These are phyloP conservation scores for Odontomyia ornata DNA, from an alignment of 2,888 invertebrate species.

Conservation along the genomic window DNA sequence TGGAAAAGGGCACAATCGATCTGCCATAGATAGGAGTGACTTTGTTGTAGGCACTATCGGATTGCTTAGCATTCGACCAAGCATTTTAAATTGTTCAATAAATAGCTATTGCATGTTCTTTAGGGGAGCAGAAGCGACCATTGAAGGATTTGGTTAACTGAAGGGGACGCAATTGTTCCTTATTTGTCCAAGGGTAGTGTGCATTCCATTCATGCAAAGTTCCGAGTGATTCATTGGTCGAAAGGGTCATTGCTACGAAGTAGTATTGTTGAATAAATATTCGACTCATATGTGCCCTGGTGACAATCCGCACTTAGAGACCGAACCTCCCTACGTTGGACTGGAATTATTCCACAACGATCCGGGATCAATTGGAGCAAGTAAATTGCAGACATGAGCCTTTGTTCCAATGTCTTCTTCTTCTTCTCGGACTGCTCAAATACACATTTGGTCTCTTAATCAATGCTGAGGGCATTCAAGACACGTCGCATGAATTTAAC, in stretches of 20 bases:
- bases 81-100: neutral
- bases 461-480: slow-evolving; percentile 38
- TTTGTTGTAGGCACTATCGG: slow-evolving; percentile 3
- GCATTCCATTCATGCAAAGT: too few species aligned
- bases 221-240: too few species aligned
- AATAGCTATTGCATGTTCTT: neutral
- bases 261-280: too few species aligned
- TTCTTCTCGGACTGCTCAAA: neutral
- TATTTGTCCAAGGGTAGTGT: too few species aligned
- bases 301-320: too few species aligned
- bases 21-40: neutral
- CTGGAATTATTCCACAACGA: neutral
- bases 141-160: neutral
- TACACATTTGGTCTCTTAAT: slow-evolving; percentile 38
- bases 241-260: too few species aligned
- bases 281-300: too few species aligned
- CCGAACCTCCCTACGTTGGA: too few species aligned
- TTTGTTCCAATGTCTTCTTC: slow-evolving; percentile 16
- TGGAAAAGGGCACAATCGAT: neutral
- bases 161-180: neutral
- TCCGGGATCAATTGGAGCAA: slow-evolving; percentile 13
- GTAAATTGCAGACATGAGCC: slow-evolving; percentile 18
- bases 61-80: neutral
- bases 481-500: slow-evolving; percentile 40
- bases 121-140: neutral